phyloP scores from a whole-genome alignment of 1,140 invertebrate species.

The Papilio machaon region DNA sequence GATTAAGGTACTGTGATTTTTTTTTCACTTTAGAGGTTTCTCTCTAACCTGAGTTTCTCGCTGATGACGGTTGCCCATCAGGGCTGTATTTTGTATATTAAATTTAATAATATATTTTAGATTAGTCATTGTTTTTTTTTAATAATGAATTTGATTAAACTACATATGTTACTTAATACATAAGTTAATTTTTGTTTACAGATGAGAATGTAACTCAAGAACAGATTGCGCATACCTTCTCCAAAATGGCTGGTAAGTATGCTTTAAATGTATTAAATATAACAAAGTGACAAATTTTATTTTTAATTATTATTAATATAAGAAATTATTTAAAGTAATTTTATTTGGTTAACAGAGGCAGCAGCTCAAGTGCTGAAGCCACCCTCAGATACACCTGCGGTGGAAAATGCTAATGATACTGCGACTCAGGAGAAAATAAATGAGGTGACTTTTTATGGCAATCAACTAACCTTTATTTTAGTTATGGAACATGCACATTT shows the following conservation, averaged over 20 bases:
- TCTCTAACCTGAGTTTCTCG: too few species aligned
- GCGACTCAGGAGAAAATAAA: slow-evolving; percentile 63
- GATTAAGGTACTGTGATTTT: too few species aligned
- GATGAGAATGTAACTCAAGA: slow-evolving; percentile 77
- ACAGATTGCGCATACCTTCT: slow-evolving; percentile 77
- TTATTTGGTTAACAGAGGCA: slow-evolving; percentile 58
- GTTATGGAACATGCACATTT: too few species aligned
- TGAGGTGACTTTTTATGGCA: slow-evolving; percentile 50
- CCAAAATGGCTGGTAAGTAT: slow-evolving; percentile 79
- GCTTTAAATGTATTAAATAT: slow-evolving; percentile 16
- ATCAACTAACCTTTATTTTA: background rate
- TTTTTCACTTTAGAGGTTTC: too few species aligned
- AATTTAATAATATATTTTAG: too few species aligned
- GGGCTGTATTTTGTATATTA: too few species aligned
- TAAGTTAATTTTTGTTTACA: slow-evolving; percentile 50
- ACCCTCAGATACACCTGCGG: slow-evolving; percentile 41
- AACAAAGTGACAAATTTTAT: slow-evolving; percentile 15
- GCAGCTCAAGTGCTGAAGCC: slow-evolving; percentile 76
- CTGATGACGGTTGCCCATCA: too few species aligned
- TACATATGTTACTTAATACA: background rate
- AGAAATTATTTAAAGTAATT: background rate
- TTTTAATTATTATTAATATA: background rate
- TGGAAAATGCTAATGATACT: slow-evolving; percentile 46
- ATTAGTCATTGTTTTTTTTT: background rate
- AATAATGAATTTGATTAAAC: too few species aligned